Conservation (phyloP, 2,113 vertebrate species). For the Nipponia nippon region DNA sequence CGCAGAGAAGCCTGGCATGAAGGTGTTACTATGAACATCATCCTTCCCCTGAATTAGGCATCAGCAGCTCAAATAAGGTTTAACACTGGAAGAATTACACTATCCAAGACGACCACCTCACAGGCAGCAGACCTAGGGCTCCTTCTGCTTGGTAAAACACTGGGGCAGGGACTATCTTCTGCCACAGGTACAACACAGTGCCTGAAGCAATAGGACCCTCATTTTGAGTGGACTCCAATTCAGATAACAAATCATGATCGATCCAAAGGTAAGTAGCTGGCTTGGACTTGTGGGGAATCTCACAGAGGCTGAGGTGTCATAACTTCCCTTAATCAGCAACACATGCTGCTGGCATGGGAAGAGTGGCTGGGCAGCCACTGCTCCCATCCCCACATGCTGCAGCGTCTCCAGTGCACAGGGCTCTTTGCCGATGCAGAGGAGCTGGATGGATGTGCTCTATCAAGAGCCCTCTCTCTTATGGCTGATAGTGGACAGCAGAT, state of each 20-base stretch:
- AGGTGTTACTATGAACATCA: not conserved
- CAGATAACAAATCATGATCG: not conserved
- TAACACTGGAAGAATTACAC: not conserved
- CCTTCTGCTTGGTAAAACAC: not conserved
- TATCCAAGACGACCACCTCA: not conserved
- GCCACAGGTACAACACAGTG: not conserved
- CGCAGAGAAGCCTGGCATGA: not conserved
- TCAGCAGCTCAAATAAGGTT: not conserved
- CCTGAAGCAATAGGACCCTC: not conserved
- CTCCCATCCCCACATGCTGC: not conserved
- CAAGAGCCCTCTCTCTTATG: not conserved
- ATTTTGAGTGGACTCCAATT: not conserved
- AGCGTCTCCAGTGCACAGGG: fast-evolving
- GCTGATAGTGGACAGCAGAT: not conserved
- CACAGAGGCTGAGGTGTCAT: not conserved
- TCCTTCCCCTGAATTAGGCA: not conserved
- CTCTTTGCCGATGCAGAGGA: not conserved
- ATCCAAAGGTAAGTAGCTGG: not conserved
- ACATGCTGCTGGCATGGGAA: not conserved
- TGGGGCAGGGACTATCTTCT: not conserved
- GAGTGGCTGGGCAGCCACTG: not conserved
- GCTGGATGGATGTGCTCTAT: not conserved
- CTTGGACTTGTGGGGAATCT: not conserved
- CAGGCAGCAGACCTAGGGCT: not conserved
- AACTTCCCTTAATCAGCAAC: not conserved